Evolutionary conservation across 2,797 vertebrate species (phyloP), one percentile per base, ranked within the genome.

Genomic region (Chiroxiphia lanceolata): DNA sequence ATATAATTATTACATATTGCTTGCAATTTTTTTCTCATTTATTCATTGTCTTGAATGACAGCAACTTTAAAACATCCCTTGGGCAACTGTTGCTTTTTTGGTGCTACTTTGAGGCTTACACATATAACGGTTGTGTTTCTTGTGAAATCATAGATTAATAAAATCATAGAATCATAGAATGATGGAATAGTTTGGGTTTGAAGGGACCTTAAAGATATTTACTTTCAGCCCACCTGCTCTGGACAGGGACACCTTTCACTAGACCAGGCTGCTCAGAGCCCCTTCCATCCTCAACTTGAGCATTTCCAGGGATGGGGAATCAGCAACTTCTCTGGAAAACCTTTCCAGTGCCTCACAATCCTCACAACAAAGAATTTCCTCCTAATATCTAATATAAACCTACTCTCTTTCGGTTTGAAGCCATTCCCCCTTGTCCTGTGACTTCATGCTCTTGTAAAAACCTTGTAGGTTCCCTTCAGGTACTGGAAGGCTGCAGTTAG

Each of bases 1-100:
- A 20, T 36, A 15, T 63, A 5, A 22, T 44, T n/a, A 21, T 64
- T 54, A 8, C 1, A 26, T 45, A 21, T 26, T 34, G 0, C 1
- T 70, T 67, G 3, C 33, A 33, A 33, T 67, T 4, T 15, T 47
- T 60, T 78, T 10, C 31, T 48, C 12, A 25, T 47, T 78, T 78
- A 22, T 83, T 72, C 6, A 3, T 40, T 59, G 15, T 59, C 3
- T 51, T 78, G 14, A 56, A 31, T 56, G 18, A n/a, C 6, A 60
- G 2, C 9, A 53, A 8, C 74, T 87, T 15, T 71, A 42, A 67
- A 93, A 6, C 1, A 34, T 83, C 29, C 23, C 8, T 42, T 64
- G 11, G 22, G 15, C 17, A 48, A 13, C 27, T 63, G 20, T 50
- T 74, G 14, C 22, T 38, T 69, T 86, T 90, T 64, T 64, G 1